These are phyloP conservation scores for Mixornis gularis DNA, from an alignment of 2,113 vertebrate species.

Conservation along the genomic window DNA sequence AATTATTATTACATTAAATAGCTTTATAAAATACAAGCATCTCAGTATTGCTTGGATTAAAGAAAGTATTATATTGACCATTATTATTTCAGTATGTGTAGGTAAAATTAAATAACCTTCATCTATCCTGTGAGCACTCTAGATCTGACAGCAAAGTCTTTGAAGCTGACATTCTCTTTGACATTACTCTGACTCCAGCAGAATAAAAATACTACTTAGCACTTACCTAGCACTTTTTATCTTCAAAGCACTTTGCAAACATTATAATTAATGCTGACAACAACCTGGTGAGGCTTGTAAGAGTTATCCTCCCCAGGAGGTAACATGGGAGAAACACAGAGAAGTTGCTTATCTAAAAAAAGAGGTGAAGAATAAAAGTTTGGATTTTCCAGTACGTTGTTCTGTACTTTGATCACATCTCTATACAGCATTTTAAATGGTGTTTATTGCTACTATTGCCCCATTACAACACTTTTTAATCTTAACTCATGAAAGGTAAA, in stretches of 20 bases:
- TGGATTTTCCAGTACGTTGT: neutral
- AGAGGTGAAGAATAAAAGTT: neutral
- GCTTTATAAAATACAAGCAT: neutral
- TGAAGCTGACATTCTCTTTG: constrained; percentile 28
- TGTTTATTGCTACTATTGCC: neutral
- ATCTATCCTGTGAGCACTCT: neutral
- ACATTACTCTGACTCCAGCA: neutral
- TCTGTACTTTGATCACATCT: neutral
- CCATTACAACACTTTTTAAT: neutral
- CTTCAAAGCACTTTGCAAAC: constrained; percentile 45
- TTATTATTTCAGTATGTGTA: neutral
- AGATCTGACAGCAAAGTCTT: constrained; percentile 28
- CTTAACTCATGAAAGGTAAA: neutral
- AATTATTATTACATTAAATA: neutral
- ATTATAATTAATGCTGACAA: constrained; percentile 55
- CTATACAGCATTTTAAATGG: neutral
- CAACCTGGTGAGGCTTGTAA: constrained; percentile 5
- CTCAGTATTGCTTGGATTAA: neutral
- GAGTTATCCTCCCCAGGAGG: neutral
- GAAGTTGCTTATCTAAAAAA: neutral
- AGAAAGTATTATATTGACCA: neutral
- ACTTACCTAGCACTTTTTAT: constrained; percentile 48
- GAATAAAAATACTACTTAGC: constrained; percentile 47
- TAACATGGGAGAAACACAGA: neutral
- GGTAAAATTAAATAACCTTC: constrained; percentile 15